Base-by-base conservation (phyloP, 2,888 invertebrate species). In the Amphipoea oculea region DNA sequence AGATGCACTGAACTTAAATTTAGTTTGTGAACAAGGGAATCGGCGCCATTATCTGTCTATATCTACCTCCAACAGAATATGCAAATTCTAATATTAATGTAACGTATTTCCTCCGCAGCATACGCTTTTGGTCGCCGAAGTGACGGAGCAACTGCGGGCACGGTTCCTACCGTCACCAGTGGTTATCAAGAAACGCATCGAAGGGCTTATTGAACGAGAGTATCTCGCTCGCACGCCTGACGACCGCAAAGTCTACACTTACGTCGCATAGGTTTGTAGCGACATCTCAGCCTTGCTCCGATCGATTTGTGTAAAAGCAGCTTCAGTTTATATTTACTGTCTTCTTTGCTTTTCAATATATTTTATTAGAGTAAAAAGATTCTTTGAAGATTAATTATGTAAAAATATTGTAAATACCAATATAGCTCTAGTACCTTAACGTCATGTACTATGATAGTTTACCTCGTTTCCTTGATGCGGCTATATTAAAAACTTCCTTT, bases 111-210 rank as follows among this genome's bases (percentile, higher is more conserved):
- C 5, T 73, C 72, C 29, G 17, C 94, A 98, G 98, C 99, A 99
- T 97, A 99, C 99, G 94, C 98, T 99, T 90, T 98, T 99, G 88
- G 99, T 99, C 85, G 98, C 99, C 65, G 99, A 99, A 97, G 99
- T 99, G 89, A 99, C 99, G 82, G 99, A 99, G 95, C 99, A 99
- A 97, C 97, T 99, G 90, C 99, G 99, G 96, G 98, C 98, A 91
- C 98, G 99, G 94, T 99, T 99, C 98, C 98, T 99, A 96, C 99
- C 99, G 86, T 99, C 99, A 91, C 99, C 99, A 76, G 99, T 99
- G 90, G 98, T 99, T 90, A 99, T 99, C 95, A 99, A 99, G 97
- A 99, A 99, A 96, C 98, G 99, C 95, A 99, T 99, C 97, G 99
- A 99, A 97, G 99, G 99, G 85, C 98, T 99, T 93, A 99, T 99